These are phyloP conservation scores for Melipona bicolor DNA, from an alignment of 2,888 invertebrate species.

Conservation along the genomic window DNA sequence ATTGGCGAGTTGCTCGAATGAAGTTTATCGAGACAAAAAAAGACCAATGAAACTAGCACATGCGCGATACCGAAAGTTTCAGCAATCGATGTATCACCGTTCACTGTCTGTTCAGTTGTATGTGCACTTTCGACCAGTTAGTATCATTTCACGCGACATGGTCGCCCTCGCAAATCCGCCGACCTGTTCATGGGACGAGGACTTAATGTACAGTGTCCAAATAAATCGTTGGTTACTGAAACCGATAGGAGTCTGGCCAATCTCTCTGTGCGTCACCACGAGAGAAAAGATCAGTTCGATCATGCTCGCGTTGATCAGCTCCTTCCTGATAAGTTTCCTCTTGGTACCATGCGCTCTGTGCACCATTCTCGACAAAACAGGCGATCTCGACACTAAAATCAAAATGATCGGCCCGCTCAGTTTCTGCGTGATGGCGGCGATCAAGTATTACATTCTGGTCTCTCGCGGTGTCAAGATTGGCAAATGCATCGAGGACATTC, in stretches of 20 bases:
- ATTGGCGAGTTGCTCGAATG: neutral
- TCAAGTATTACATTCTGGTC: slow-evolving; percentile 69
- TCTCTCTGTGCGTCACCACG: slow-evolving; percentile 18
- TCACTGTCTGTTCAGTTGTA: slow-evolving; percentile 4
- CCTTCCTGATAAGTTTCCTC: slow-evolving; percentile 72
- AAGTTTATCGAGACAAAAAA: neutral
- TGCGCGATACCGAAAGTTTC: slow-evolving; percentile 46
- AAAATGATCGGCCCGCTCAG: slow-evolving; percentile 74
- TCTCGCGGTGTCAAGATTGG: slow-evolving; percentile 55
- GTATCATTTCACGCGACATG: slow-evolving; percentile 13
- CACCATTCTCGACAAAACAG: slow-evolving; percentile 65
- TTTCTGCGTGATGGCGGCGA: slow-evolving; percentile 72
- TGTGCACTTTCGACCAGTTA: slow-evolving; percentile 15
- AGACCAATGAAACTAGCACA: slow-evolving; percentile 39
- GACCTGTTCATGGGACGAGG: neutral
- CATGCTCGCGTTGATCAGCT: slow-evolving; percentile 43
- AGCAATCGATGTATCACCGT: slow-evolving; percentile 36
- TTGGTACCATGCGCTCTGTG: slow-evolving; percentile 72
- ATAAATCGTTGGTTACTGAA: slow-evolving; percentile 75
- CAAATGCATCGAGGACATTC: slow-evolving; percentile 67
- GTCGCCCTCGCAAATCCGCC: too few relatives aligned
- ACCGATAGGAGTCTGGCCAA: slow-evolving; percentile 77
- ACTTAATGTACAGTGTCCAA: slow-evolving; percentile 71
- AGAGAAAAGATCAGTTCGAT: slow-evolving; percentile 48
- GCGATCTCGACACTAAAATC: slow-evolving; percentile 58